A percentile compares a stretch with the other conserved stretches of the same genome.
Evolutionary conservation across 2,888 invertebrate species (phyloP).

Genomic region (Tachystola acroxantha): DNA sequence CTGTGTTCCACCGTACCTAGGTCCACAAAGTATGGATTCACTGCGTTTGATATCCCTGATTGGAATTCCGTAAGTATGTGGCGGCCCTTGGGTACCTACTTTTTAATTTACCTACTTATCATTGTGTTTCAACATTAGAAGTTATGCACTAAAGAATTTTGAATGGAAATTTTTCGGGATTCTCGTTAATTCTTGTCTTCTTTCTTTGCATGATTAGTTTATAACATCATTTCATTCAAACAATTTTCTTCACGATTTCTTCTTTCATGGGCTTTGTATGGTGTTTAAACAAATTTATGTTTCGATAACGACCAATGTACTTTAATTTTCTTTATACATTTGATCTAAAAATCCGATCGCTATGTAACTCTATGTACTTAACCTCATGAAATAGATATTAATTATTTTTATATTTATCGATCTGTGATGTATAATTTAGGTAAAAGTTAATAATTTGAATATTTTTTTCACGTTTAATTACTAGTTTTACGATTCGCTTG

Average conservation of each 20-base stretch:
- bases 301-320: slow-evolving; percentile 42
- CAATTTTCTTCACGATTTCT: slow-evolving; percentile 34
- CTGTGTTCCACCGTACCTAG: too few relatives aligned
- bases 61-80: too few relatives aligned
- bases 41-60: too few relatives aligned
- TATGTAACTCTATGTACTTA: too few relatives aligned
- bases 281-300: slow-evolving; percentile 62
- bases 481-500: slow-evolving; percentile 52
- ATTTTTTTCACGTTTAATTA: slow-evolving; percentile 47
- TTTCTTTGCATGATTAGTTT: slow-evolving; percentile 40
- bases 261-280: slow-evolving; percentile 38
- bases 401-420: slow-evolving; percentile 59
- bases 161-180: too few relatives aligned
- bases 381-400: slow-evolving; percentile 28
- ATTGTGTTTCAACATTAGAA: too few relatives aligned
- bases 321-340: too few relatives aligned
- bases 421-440: slow-evolving; percentile 77
- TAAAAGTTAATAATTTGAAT: slow-evolving; percentile 70
- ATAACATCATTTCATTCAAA: slow-evolving; percentile 47
- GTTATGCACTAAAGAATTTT: too few relatives aligned
- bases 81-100: too few relatives aligned
- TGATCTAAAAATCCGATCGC: too few relatives aligned
- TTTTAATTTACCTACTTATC: too few relatives aligned
- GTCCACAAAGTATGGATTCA: too few relatives aligned
- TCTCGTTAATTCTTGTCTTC: slow-evolving; percentile 36